Evolutionary conservation across 2,797 vertebrate species (phyloP).

Genomic region (Nannoperca australis): DNA sequence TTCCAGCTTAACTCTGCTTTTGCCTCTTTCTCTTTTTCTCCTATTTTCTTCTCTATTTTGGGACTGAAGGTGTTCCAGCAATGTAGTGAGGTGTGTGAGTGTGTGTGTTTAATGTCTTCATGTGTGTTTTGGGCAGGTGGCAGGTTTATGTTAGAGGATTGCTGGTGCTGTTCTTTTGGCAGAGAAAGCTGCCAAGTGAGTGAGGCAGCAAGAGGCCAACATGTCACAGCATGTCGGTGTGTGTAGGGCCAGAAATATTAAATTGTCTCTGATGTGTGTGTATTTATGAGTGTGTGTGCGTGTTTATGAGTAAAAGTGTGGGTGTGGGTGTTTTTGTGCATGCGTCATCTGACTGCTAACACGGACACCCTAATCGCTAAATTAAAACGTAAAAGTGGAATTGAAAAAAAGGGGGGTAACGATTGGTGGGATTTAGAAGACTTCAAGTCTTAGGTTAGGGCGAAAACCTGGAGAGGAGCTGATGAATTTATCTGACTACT

Average conservation of each 20-base stretch:
- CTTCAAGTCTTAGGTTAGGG: too few relatives aligned
- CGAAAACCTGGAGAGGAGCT: too few relatives aligned
- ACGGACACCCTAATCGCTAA: slow-evolving; percentile 12
- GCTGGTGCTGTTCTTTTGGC: slow-evolving; percentile 70
- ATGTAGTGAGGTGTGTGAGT: slow-evolving; percentile 22
- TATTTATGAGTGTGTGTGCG: slow-evolving; percentile 24
- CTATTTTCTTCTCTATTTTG: slow-evolving; percentile 48
- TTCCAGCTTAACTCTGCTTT: slow-evolving; percentile 44
- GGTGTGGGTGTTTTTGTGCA: slow-evolving; percentile 51
- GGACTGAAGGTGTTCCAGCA: slow-evolving; percentile 55
- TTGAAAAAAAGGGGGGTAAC: too few relatives aligned
- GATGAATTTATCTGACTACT: too few relatives aligned
- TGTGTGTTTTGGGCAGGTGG: slow-evolving; percentile 59
- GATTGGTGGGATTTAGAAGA: too few relatives aligned
- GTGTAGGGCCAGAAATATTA: slow-evolving; percentile 62
- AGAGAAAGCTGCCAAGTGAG: slow-evolving; percentile 79
- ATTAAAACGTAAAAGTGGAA: too few relatives aligned
- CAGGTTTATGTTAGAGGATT: slow-evolving; percentile 60
- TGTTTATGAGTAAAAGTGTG: slow-evolving; percentile 43
- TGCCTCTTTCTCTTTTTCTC: slow-evolving; percentile 24
- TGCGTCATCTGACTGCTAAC: slow-evolving; percentile 50
- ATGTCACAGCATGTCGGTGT: slow-evolving; percentile 72
- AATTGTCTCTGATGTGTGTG: slow-evolving; percentile 45
- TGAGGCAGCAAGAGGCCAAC: slow-evolving; percentile 67
- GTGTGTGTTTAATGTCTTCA: slow-evolving; percentile 30